Evolutionary conservation across 2,113 vertebrate species (phyloP).

Genomic region (Calypte anna): DNA sequence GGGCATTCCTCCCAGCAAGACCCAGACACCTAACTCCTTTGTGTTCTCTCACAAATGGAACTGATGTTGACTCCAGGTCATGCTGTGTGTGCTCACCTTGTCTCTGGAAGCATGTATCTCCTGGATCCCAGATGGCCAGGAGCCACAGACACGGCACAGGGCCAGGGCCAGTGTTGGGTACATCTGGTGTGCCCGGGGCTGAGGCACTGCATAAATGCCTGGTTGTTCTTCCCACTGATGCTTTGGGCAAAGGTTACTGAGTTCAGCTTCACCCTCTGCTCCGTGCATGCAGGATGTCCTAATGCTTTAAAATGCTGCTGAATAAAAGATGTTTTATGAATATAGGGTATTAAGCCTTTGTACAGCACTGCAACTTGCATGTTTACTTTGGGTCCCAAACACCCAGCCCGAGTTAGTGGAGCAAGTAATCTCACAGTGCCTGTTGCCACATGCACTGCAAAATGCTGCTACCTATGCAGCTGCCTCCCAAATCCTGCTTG

Average conservation of each 20-base stretch:
- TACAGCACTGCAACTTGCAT: neutral
- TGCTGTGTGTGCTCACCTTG: neutral
- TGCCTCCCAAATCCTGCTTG: accelerated
- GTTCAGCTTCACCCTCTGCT: neutral
- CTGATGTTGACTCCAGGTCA: neutral
- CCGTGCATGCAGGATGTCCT: neutral
- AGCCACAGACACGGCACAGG: accelerated
- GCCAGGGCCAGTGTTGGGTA: neutral
- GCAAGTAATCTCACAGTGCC: slow-evolving; percentile 48
- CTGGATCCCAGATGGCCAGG: neutral
- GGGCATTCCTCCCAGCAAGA: neutral
- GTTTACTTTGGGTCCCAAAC: slow-evolving; percentile 58
- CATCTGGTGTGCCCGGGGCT: neutral
- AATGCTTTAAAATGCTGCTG: neutral
- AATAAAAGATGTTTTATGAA: slow-evolving; percentile 26
- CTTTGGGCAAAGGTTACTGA: neutral
- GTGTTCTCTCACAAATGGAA: neutral
- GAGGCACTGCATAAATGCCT: neutral
- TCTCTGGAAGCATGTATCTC: neutral
- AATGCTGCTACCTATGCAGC: neutral
- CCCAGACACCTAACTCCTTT: neutral
- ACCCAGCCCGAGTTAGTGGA: slow-evolving; percentile 47
- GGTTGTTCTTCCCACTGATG: neutral
- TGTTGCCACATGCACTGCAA: neutral
- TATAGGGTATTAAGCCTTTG: slow-evolving; percentile 24